Base-by-base conservation (phyloP, 1,140 invertebrate species). In the Drosophila miranda region DNA sequence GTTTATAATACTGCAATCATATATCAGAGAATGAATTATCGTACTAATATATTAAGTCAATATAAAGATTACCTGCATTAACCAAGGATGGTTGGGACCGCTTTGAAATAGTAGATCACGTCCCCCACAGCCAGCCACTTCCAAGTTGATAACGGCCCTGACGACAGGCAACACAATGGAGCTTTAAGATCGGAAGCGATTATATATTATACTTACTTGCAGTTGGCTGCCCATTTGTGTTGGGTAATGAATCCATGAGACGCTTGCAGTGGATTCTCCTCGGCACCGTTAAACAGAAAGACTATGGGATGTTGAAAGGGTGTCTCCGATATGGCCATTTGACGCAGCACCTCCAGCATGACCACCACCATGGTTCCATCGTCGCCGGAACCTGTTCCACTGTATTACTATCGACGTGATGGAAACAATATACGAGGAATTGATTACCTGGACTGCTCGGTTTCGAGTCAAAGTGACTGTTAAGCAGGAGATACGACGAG, bases 401-500 rank as follows among this genome's bases (percentile, higher is more conserved):
- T 16, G 0, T 2, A 16, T 34, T 43, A 51, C 7, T 26, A 11
- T 34, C 30, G 8, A 9, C 9, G 3, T 34, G 30, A 34, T 34
- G 7, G 6, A 6, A 1, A 2, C 5, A 6, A 1, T 16, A 16
- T 2, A 1, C 16, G 16, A 16, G 16, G 0, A 16, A 56, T 3
- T 11, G 3, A 45, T 60, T 56, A 93, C 92, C 93, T 28, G 93
- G 92, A 75, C 96, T 98, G 77, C 95, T 95, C 43, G 95, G 92
- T 82, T 98, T 96, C 46, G 96, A 94, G 92, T 99, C 98, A 92
- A 96, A 98, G 92, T 99, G 98, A 91, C 97, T 98, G 92, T 99
- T 99, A 51, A 99, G 93, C 45, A 99, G 92, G 56, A 99, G 92
- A 89, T 96, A 75, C 0, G 74, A 67, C 45, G 84, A 41, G 26